These are phyloP conservation scores for Trissolcus basalis DNA, from an alignment of 1,140 invertebrate species.

Conservation along the genomic window DNA sequence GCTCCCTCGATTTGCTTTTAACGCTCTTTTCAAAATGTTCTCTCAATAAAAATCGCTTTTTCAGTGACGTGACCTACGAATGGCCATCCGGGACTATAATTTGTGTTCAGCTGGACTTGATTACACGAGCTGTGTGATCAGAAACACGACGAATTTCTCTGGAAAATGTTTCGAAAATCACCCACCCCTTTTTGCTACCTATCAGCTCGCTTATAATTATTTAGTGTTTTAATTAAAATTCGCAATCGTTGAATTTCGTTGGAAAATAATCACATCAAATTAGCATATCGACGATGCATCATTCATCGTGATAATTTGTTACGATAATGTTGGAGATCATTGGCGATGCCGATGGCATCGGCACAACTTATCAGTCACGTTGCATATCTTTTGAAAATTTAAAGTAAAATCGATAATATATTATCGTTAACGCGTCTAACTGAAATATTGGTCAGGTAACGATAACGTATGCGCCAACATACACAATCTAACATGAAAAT, in stretches of 20 bases:
- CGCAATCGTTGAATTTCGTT: no score
- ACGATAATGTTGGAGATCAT: no score
- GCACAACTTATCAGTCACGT: slow-evolving; percentile 46
- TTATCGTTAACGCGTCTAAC: slow-evolving; percentile 65
- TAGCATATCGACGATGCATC: no score
- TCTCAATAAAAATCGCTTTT: slow-evolving; percentile 56
- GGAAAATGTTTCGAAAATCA: no score
- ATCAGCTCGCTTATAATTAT: no score
- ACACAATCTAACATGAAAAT: slow-evolving; percentile 56
- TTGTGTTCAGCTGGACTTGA: slow-evolving; percentile 6
- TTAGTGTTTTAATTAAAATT: no score
- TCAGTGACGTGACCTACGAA: slow-evolving; percentile 20
- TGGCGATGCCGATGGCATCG: neutral
- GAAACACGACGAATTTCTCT: no score
- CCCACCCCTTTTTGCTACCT: no score
- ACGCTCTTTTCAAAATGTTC: slow-evolving; percentile 53
- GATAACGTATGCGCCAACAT: slow-evolving; percentile 62
- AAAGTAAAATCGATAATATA: slow-evolving; percentile 44
- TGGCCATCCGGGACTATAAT: slow-evolving; percentile 38
- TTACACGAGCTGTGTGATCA: no score
- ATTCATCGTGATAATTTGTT: no score
- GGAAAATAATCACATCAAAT: no score
- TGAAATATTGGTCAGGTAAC: slow-evolving; percentile 70
- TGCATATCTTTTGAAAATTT: slow-evolving; percentile 38
- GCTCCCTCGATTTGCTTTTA: slow-evolving; percentile 53